Evolutionary conservation across 2,113 vertebrate genomes (phyloP).

Genomic region (Tragelaphus strepsiceros): DNA sequence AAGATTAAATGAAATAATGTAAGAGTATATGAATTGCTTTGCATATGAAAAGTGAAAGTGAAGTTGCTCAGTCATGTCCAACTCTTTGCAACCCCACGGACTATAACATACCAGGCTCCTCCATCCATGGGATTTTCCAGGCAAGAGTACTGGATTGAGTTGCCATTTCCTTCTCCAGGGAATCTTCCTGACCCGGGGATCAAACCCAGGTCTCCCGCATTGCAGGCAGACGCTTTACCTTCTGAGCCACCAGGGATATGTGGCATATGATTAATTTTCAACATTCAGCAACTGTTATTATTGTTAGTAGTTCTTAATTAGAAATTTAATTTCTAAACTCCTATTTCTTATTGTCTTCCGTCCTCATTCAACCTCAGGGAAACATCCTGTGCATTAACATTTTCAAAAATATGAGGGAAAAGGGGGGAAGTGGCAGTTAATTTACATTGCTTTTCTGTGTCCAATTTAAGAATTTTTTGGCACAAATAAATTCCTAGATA

Average conservation of each 20-base stretch:
- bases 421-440: background rate
- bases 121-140: background rate
- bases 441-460: background rate
- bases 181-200: background rate
- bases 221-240: background rate
- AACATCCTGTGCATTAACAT: background rate
- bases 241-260: background rate
- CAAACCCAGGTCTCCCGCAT: background rate
- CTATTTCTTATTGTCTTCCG: background rate
- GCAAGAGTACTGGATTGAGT: background rate
- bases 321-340: background rate
- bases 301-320: background rate
- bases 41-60: background rate
- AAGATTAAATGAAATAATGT: background rate
- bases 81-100: background rate
- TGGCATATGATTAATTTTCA: background rate
- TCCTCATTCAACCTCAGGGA: background rate
- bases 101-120: background rate
- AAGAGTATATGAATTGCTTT: background rate
- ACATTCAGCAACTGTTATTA: background rate
- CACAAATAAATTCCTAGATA: background rate
- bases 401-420: background rate
- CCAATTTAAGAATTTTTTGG: background rate
- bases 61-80: background rate
- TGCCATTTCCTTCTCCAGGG: background rate